A percentile compares a stretch with the other conserved stretches of the same genome.
phyloP scores from a whole-genome alignment of 2,797 vertebrate species.

The Pangasius sanitwongsei region DNA sequence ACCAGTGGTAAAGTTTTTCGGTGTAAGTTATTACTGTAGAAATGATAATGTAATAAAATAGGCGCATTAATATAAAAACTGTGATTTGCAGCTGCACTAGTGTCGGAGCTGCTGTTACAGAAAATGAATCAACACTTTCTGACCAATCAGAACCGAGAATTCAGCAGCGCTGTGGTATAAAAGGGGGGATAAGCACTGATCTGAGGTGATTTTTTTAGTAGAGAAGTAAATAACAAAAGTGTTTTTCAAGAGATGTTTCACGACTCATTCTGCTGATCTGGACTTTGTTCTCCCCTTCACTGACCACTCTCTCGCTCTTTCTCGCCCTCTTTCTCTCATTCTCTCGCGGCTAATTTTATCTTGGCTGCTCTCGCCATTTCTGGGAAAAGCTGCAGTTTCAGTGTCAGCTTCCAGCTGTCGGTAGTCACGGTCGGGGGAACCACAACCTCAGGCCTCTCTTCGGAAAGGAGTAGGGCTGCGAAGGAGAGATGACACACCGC shows the following conservation, averaged over 20 bases:
- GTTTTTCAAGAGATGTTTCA: slow-evolving; percentile 8
- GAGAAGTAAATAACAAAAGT: neutral
- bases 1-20: no score
- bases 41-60: neutral
- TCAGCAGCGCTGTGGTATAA: neutral
- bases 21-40: neutral
- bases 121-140: neutral
- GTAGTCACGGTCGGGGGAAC: slow-evolving; percentile 53
- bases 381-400: slow-evolving; percentile 53
- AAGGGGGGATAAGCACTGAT: neutral
- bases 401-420: slow-evolving; percentile 60
- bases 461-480: neutral
- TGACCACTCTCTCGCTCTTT: slow-evolving; percentile 40
- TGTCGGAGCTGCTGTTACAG: neutral
- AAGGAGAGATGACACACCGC: slow-evolving; percentile 38
- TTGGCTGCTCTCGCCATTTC: slow-evolving; percentile 45
- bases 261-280: neutral
- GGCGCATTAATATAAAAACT: neutral
- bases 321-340: neutral
- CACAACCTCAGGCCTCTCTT: slow-evolving; percentile 47
- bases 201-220: neutral
- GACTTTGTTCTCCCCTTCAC: neutral
- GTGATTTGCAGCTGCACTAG: neutral
- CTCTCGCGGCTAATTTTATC: slow-evolving; percentile 54
- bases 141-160: neutral